A percentile compares a stretch with the other conserved stretches of the same genome.
phyloP scores from a whole-genome alignment of 2,797 vertebrate species.

The Gambelia wislizenii region DNA sequence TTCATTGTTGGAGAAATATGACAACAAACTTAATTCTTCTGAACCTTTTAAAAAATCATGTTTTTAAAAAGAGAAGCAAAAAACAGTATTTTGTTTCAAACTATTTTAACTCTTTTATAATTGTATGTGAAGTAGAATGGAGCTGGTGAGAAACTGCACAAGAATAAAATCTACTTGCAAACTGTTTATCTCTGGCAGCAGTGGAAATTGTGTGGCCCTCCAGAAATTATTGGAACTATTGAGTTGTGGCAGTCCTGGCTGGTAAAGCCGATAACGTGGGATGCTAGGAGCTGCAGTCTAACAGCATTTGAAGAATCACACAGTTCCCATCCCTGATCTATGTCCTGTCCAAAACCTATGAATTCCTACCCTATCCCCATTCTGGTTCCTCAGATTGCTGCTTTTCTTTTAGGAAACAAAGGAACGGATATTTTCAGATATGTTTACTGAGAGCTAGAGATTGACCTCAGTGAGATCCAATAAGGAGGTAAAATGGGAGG shows the following conservation, averaged over 20 bases:
- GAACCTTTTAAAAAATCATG: constrained; percentile 72
- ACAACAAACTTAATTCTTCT: constrained; percentile 75
- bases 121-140: neutral
- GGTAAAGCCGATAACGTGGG: too few relatives aligned
- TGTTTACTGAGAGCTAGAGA: constrained; percentile 10
- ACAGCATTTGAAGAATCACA: too few relatives aligned
- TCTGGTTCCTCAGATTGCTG: neutral
- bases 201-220: too few relatives aligned
- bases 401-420: constrained; percentile 42
- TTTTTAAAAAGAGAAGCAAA: constrained; percentile 4
- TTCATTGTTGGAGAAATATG: constrained; percentile 84
- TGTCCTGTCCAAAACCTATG: neutral
- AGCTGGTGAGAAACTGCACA: neutral
- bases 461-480: constrained; percentile 10
- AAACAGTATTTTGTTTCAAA: constrained; percentile 8
- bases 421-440: neutral
- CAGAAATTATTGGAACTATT: too few relatives aligned
- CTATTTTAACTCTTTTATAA: neutral
- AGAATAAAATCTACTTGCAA: constrained; percentile 11
- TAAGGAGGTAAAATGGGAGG: too few relatives aligned
- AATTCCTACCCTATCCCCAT: constrained; percentile 26
- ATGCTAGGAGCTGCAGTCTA: too few relatives aligned
- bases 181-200: neutral
- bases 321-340: neutral
- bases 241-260: too few relatives aligned